These are phyloP conservation scores for Heteronetta atricapilla DNA, from an alignment of 2,113 vertebrate genomes.

Conservation along the genomic window DNA sequence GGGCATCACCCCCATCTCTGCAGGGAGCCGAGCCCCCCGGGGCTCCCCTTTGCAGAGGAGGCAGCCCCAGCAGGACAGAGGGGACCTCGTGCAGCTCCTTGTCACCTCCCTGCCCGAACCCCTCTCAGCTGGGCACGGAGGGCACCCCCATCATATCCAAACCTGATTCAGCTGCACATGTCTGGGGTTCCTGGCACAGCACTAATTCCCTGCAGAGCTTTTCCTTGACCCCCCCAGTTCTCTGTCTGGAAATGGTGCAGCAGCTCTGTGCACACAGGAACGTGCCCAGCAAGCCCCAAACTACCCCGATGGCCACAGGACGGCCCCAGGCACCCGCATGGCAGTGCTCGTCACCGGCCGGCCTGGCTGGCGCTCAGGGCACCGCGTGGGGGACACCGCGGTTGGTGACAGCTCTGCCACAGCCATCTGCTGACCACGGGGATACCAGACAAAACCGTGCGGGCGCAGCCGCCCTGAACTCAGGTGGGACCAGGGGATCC, in stretches of 20 bases:
- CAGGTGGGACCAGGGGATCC: not conserved
- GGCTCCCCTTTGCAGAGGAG: not conserved
- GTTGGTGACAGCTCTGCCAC: not conserved
- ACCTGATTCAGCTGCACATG: not conserved
- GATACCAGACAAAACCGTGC: not conserved
- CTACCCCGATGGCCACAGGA: not conserved
- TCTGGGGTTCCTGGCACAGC: not conserved
- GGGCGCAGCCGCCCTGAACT: not conserved
- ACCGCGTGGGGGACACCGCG: rapidly evolving
- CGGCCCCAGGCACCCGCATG: not conserved
- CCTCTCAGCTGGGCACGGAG: not conserved
- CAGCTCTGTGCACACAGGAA: not conserved
- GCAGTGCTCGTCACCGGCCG: not conserved
- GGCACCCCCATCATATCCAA: not conserved
- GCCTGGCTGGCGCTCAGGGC: not conserved
- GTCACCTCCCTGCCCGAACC: not conserved
- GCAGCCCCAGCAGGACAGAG: not conserved
- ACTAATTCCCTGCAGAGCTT: not conserved
- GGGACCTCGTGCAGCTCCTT: not conserved
- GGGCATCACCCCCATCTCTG: rapidly evolving
- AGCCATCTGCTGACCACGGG: rapidly evolving
- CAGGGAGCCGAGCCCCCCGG: not conserved
- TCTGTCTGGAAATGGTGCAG: not conserved
- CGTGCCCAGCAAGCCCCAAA: not conserved
- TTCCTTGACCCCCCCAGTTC: not conserved